Evolutionary conservation across 2,888 invertebrate genomes (phyloP), one percentile per base, ranked within the genome.

Genomic region (Chironomus tentans): DNA sequence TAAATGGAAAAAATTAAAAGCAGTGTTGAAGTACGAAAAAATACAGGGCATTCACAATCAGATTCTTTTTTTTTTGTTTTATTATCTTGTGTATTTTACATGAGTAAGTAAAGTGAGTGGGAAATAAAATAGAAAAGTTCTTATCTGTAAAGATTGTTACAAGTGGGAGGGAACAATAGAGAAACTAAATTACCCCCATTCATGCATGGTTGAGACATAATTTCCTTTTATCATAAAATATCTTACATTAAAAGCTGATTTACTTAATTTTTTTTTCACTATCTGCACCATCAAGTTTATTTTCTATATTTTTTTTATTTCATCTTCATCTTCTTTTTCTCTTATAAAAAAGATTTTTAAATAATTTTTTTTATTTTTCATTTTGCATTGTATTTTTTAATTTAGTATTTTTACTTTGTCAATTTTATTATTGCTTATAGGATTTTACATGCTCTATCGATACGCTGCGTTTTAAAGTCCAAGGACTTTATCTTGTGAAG

Each of bases 221-320:
- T 65, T 65, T 24, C 12, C 21, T 65, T 21, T 65, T 38, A 22
- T 47, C 21, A 22, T 71, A 50, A 61, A 71, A 72, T 72, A 72
- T 62, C 61, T 72, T 72, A 72, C 72, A 72, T 72, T 72, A 72
- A 72, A 72, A 72, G 72, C 72, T 24, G 50, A 56, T 28, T 56
- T 56, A 28, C 12, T 62, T 21, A 62, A 21, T 62, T 62, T 65
- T 21, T 24, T 65, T 70, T 47, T 48, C 15, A 56, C 70, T 70
- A 70, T 38, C 72, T 72, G 72, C 72, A 72, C 72, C 72, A 72
- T 72, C 38, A 21, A 72, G 72, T 72, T 50, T 62, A 50, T 50
- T 65, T 65, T 65, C 18, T 15, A 56, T 18, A 24, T 22, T 22
- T 65, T 65, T 21, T 21, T 62, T 65, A 65, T 65, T 70, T 56